Evolutionary conservation across 2,888 invertebrate genomes (phyloP), one percentile per base, ranked within the genome.

Genomic region (Ormyrus thymus): DNA sequence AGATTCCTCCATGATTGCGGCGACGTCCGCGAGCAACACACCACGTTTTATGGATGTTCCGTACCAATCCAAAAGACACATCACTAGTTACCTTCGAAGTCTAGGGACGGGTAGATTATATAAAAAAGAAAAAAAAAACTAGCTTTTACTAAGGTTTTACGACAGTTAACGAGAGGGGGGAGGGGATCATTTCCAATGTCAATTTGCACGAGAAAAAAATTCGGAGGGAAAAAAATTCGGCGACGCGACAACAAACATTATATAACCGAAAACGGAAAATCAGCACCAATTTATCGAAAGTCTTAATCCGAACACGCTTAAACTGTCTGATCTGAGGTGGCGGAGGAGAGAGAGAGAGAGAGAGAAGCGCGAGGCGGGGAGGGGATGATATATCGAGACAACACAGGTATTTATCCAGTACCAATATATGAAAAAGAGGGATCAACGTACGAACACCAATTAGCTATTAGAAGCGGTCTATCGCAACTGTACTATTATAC

Each of bases 381-480:
- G 29, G 66, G 53, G 43, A 51, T 72, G 55, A 53, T 76, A 48
- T 68, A 15, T 56, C 53, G 66, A 71, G 62, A 73, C 56, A 71
- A 77, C 68, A 71, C 70, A 66, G 81, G 79, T 81, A 79, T 81
- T 76, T 77, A 74, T 68, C 61, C 75, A 75, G 87, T 89, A 89
- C 88, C 87, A 89, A 89, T 85, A 29, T 29, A 85, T 84, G 85
- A 84, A 87, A 87, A 87, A 88, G 86, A 85, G 89, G 89, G 89
- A 90, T 89, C 90, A 90, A 90, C 86, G 88, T 89, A 89, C 85
- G 88, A 90, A 90, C 89, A 90, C 90, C 90, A 90, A 90, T 89
- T 89, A 90, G 88, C 82, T 87, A 85, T 89, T 90, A 90, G 87
- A 84, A 81, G 85, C 89, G 88, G 86, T 87, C 88, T 89, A 88